Evolutionary conservation across 2,888 invertebrate species (phyloP).

Genomic region (Cryptophagus acutangulus): DNA sequence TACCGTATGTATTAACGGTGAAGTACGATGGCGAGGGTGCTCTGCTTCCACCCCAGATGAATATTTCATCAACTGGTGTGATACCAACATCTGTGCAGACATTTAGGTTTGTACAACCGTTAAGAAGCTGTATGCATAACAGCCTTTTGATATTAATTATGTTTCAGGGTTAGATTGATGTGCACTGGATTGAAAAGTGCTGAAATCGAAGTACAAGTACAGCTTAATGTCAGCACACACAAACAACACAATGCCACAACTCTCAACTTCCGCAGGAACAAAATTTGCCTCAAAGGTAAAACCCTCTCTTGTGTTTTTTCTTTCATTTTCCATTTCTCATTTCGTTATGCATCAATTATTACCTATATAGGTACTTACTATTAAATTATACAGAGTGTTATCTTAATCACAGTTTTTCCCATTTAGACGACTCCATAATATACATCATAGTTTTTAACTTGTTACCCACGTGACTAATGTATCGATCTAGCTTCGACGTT

Average conservation of each 20-base stretch:
- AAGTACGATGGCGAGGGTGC: constrained; percentile 71
- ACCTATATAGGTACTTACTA: too few species aligned
- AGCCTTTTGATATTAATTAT: constrained; percentile 7
- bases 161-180: constrained; percentile 65
- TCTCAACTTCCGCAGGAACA: constrained; percentile 76
- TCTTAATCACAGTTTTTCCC: too few species aligned
- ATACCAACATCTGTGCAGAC: constrained; percentile 75
- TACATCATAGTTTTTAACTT: too few species aligned
- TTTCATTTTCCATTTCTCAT: neutral
- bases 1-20: constrained; percentile 72
- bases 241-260: constrained; percentile 67
- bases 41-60: constrained; percentile 73
- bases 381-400: too few species aligned
- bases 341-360: neutral
- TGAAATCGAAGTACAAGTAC: constrained; percentile 76
- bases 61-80: constrained; percentile 73
- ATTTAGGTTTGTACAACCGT: constrained; percentile 54
- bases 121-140: constrained; percentile 6
- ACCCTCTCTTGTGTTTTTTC: constrained; percentile 23
- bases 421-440: too few species aligned
- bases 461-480: too few species aligned
- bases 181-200: constrained; percentile 77
- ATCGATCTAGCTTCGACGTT: too few species aligned
- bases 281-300: constrained; percentile 78
- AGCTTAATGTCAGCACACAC: constrained; percentile 72